Evolutionary conservation across 2,113 vertebrate genomes (phyloP).

Genomic region (Leptocoma aspasia): DNA sequence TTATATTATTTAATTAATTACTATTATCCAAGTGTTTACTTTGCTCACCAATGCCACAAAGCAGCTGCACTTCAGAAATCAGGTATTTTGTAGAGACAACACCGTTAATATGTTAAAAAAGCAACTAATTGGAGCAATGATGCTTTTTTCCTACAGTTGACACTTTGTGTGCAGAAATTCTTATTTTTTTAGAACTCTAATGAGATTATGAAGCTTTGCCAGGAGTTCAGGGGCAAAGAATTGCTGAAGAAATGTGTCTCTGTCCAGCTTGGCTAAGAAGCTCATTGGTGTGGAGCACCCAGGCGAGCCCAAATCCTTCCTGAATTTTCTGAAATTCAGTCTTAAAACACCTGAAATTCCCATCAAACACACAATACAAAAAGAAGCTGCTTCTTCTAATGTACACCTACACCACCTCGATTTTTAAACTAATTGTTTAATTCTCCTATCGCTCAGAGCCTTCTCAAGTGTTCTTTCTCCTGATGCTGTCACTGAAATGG

Average conservation of each 20-base stretch:
- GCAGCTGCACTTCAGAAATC: neutral
- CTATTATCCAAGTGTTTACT: neutral
- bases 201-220: neutral
- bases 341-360: neutral
- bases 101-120: neutral
- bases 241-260: neutral
- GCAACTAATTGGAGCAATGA: neutral
- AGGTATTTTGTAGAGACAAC: neutral
- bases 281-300: accelerated
- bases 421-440: neutral
- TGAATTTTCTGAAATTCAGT: neutral
- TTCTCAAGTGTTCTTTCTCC: neutral
- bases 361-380: neutral
- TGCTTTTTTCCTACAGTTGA: neutral
- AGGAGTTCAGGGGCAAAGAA: neutral
- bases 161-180: neutral
- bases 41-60: neutral
- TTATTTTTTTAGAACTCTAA: neutral
- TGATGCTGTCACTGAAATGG: neutral
- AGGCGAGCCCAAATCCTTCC: neutral
- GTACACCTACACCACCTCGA: too few relatives aligned
- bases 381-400: neutral
- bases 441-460: accelerated
- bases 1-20: neutral
- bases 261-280: neutral